phyloP scores from a whole-genome alignment of 2,888 invertebrate genomes.

The Acholoe squamosa region DNA sequence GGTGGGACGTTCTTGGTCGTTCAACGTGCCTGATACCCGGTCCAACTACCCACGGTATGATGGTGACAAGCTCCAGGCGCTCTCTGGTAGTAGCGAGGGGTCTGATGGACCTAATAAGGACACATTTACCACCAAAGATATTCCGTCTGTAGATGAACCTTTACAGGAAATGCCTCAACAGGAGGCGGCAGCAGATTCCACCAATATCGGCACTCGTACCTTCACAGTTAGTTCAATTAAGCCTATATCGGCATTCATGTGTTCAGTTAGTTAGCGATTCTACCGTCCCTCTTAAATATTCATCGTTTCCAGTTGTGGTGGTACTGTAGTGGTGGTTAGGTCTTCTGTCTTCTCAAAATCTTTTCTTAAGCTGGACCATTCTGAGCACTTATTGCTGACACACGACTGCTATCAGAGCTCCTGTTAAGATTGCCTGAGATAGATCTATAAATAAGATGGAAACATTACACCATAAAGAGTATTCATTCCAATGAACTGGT shows the following conservation, averaged over 20 bases:
- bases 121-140: background rate
- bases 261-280: constrained; percentile 40
- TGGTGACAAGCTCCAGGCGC: constrained; percentile 66
- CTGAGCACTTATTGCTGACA: no score
- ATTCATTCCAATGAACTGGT: no score
- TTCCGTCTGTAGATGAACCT: constrained; percentile 22
- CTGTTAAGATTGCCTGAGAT: no score
- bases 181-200: background rate
- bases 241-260: no score
- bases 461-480: no score
- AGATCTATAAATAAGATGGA: no score
- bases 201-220: background rate
- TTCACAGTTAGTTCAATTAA: constrained; percentile 58
- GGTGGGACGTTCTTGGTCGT: constrained; percentile 63
- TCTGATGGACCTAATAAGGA: constrained; percentile 10
- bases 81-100: constrained; percentile 57
- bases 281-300: background rate
- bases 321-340: background rate
- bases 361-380: no score
- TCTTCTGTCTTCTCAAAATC: no score
- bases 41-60: constrained; percentile 71
- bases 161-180: constrained; percentile 52
- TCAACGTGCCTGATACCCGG: constrained; percentile 68
- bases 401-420: no score
- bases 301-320: background rate